Base-by-base conservation (phyloP, 2,888 invertebrate genomes). In the Eledone cirrhosa region DNA sequence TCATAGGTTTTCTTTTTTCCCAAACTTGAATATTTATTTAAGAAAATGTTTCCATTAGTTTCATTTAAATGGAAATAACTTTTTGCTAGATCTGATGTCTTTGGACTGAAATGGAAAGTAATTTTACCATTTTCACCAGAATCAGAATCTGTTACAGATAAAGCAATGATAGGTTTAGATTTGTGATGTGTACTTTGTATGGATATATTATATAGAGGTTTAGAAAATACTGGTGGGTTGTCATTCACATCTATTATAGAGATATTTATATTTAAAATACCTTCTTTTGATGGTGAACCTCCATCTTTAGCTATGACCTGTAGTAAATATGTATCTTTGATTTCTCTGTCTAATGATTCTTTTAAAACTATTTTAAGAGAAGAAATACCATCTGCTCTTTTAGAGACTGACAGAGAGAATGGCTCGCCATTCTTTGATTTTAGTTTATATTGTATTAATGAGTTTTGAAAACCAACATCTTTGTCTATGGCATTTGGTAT, bases 111-210 rank as follows among this genome's bases (percentile, higher is more conserved):
- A 85, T 90, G 89, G 86, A 92, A 93, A n/a, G 88, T 85, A 24
- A 93, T 89, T 78, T 91, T 89, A 3, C 92, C 94, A 88, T 97
- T 97, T 11, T 93, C 93, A 8, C 96, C 97, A 82, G 94, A 93
- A 88, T 98, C 98, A 48, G 93, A 93, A 89, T 98, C 98, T 8
- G 93, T 93, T 0, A 98, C 97, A n/a, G 94, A 93, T 0, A 98
- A 94, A 24, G 83, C 83, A 47, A 86, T 77, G 63, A 88, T 82
- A 22, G 72, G 72, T 8, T 85, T 82, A 3, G 85, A 82, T 65
- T 86, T 87, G 2, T 84, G 81, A 1, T 82, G 79, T 16, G 41
- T 41, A 78, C 87, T 87, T 75, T 86, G 85, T 2, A 87, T 86
- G 13, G 85, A 83, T 11, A 84, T 80, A 33, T 84, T 85, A 80